These are phyloP conservation scores for Amazona guildingii DNA, from an alignment of 2,113 vertebrate genomes.

Conservation along the genomic window DNA sequence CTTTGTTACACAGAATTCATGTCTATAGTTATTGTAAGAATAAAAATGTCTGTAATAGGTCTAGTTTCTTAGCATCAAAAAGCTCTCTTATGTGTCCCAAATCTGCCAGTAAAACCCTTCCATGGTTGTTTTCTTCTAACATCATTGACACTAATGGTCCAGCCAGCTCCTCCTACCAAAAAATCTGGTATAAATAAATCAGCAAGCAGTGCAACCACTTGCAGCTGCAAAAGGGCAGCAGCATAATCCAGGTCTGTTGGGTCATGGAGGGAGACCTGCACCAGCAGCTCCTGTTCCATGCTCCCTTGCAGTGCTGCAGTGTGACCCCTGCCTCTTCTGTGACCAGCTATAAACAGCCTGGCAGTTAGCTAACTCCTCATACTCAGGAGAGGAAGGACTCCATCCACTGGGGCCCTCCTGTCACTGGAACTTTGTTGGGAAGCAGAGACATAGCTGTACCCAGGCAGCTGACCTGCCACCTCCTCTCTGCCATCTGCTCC, in stretches of 20 bases:
- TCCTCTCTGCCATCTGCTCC: neutral
- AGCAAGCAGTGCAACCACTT: neutral
- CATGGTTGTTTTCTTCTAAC: neutral
- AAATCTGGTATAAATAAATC: constrained; percentile 32
- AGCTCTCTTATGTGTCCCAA: neutral
- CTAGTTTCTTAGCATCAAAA: neutral
- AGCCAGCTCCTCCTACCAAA: neutral
- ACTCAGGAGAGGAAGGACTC: neutral
- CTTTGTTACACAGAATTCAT: neutral
- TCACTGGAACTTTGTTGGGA: neutral
- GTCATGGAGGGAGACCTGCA: rapidly evolving
- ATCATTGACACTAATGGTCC: constrained; percentile 12
- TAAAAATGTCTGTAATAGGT: neutral
- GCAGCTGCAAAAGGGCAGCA: neutral
- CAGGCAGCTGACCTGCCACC: neutral
- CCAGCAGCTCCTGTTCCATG: neutral
- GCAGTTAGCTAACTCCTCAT: neutral
- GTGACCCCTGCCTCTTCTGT: neutral
- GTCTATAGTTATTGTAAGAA: neutral
- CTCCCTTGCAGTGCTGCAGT: neutral
- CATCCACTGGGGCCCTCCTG: neutral
- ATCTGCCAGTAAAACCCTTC: constrained; percentile 44
- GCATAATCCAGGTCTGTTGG: neutral
- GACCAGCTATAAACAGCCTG: neutral
- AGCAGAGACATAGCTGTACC: neutral